phyloP scores from a whole-genome alignment of 2,797 vertebrate species.

The Premnoplex brunnescens region DNA sequence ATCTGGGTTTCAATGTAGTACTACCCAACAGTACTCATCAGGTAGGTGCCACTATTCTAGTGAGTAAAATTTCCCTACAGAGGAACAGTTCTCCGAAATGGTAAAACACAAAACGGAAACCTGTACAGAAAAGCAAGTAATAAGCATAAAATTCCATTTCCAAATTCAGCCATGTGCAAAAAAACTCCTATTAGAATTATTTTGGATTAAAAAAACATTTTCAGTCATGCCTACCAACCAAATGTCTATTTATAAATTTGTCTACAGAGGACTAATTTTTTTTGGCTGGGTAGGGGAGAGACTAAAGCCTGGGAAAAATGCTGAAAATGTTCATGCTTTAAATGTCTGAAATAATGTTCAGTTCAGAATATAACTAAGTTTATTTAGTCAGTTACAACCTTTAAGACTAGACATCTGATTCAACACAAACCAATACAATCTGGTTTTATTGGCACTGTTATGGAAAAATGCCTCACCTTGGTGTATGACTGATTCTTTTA shows the following conservation, averaged over 20 bases:
- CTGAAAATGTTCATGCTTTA: background rate
- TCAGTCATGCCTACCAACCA: background rate
- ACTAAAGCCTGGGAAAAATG: background rate
- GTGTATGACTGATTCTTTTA: background rate
- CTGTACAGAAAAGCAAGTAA: background rate
- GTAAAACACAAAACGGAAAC: background rate
- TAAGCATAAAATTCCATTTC: background rate
- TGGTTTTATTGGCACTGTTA: background rate
- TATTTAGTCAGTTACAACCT: background rate
- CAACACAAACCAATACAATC: background rate
- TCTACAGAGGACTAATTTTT: background rate
- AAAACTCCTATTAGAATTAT: background rate
- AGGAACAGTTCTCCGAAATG: background rate
- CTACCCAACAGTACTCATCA: background rate
- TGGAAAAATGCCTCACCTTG: background rate
- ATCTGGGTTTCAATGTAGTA: background rate
- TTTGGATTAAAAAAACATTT: background rate
- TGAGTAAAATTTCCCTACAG: background rate
- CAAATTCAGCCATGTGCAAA: background rate
- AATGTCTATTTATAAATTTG: background rate
- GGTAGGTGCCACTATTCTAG: background rate
- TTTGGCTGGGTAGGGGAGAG: background rate
- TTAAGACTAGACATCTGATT: background rate
- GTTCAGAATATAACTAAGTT: background rate
- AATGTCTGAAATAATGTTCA: background rate